Evolutionary conservation across 2,888 invertebrate genomes (phyloP), one percentile per base, ranked within the genome.

Genomic region (Junonia oenone): DNA sequence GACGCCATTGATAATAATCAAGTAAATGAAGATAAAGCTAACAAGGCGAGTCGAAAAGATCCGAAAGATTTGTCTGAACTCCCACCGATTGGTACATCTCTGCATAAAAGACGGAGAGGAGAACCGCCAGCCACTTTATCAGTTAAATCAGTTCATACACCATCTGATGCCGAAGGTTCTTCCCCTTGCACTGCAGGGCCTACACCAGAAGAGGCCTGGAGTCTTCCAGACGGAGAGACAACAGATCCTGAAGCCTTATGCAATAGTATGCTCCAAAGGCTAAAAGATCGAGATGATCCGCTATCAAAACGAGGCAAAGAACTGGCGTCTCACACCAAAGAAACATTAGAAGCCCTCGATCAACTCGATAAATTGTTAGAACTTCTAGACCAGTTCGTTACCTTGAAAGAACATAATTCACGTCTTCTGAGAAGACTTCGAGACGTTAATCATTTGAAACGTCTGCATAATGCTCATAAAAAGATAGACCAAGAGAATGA

Each of bases 291-390:
- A 9, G 77, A 83, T 4, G 90, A 90, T 59, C 87, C 88, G 3
- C 67, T 91, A 2, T 91, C 92, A 11, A 83, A 79, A 56, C 85
- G 92, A 6, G 91, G 92, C 0, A 91, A 83, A 52, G 88, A 92
- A 11, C 78, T 91, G 2, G 93, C 93, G 45, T 78, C 89, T 2
- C 91, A 87, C 29, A 91, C 92, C 0, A 86, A 92, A 63, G 92
- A 92, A 14, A 91, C 93, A 0, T 83, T 93, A 9, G 93, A 94
- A 64, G 92, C 94, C 0, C 91, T 97, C 60, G 95, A 96, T 68
- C 96, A 97, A 69, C 78, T 97, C 48, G 96, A 95, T 64, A 95
- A 95, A 66, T 88, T 97, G 6, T 93, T 96, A 66, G 92, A 93
- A 58, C 81, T 97, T 29, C 91, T 97, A 78, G 95, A 96, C 69